phyloP scores from a whole-genome alignment of 2,797 vertebrate genomes.

The Argyrosomus regius region DNA sequence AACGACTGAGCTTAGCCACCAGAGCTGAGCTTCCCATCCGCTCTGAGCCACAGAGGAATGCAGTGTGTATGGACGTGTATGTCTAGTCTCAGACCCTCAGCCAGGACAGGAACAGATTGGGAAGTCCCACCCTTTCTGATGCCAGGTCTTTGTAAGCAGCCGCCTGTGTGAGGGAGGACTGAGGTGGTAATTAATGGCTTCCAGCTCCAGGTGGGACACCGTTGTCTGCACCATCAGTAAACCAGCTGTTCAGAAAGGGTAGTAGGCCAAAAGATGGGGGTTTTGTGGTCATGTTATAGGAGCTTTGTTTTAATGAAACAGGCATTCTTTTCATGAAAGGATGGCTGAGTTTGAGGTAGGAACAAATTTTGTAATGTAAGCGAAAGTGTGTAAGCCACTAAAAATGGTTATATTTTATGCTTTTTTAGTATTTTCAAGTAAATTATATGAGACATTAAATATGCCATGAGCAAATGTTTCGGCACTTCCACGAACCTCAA shows the following conservation, averaged over 20 bases:
- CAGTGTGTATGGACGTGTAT: conserved; percentile 62
- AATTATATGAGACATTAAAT: background rate
- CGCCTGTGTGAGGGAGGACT: conserved; percentile 56
- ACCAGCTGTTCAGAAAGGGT: conserved; percentile 72
- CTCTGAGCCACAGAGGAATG: conserved; percentile 76
- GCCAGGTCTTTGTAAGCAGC: conserved; percentile 65
- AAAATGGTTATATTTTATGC: background rate
- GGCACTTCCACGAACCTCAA: conserved; percentile 6
- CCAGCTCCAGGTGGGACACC: conserved; percentile 75
- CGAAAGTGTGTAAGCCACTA: background rate
- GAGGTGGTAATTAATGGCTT: conserved; percentile 79
- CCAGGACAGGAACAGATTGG: conserved; percentile 64
- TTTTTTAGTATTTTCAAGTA: background rate
- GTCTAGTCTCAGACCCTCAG: conserved; percentile 66
- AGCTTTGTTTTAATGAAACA: too few species aligned
- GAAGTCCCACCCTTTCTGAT: conserved; percentile 72
- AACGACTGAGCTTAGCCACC: conserved; percentile 60
- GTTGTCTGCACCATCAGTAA: conserved; percentile 59
- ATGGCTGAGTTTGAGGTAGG: background rate
- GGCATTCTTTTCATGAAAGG: background rate
- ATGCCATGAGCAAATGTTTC: background rate
- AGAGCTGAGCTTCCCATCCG: conserved; percentile 70
- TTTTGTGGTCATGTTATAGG: background rate
- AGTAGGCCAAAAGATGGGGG: background rate
- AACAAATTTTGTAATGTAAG: background rate